Conservation (phyloP, 1,140 invertebrate species). For the Lucilia cuprina region DNA sequence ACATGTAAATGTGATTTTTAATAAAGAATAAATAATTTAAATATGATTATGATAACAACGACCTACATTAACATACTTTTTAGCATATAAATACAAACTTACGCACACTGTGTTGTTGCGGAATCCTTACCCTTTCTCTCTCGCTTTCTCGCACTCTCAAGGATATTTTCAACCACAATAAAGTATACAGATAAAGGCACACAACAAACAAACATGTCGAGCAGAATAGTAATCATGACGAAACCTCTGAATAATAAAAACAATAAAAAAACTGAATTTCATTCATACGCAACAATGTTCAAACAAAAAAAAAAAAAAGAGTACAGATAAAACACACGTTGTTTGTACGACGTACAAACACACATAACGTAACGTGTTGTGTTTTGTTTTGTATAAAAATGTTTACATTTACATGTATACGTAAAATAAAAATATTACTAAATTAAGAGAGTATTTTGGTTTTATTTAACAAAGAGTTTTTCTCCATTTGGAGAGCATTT, state of each 20-base stretch:
- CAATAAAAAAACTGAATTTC: constrained; percentile 14
- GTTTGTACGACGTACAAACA: background rate
- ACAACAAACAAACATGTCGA: background rate
- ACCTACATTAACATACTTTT: constrained; percentile 24
- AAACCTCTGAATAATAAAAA: background rate
- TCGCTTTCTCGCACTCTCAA: background rate
- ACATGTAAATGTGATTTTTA: background rate
- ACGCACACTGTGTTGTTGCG: background rate
- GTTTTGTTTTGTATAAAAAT: background rate
- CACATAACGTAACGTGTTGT: too few relatives aligned
- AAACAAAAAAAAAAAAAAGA: background rate
- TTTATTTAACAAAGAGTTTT: background rate
- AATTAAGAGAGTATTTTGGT: background rate
- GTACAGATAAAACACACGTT: background rate
- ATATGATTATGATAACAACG: constrained; percentile 28
- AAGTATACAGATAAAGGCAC: background rate
- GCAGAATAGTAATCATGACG: background rate
- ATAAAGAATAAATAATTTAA: constrained; percentile 21
- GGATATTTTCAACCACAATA: constrained; percentile 23
- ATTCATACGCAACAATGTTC: constrained; percentile 6
- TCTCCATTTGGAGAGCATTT: background rate
- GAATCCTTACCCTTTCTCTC: background rate
- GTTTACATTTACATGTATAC: too few relatives aligned
- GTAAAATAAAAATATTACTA: background rate
- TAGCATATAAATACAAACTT: background rate